Base-by-base conservation (phyloP, 2,888 invertebrate species). In the Gortyna flavago region DNA sequence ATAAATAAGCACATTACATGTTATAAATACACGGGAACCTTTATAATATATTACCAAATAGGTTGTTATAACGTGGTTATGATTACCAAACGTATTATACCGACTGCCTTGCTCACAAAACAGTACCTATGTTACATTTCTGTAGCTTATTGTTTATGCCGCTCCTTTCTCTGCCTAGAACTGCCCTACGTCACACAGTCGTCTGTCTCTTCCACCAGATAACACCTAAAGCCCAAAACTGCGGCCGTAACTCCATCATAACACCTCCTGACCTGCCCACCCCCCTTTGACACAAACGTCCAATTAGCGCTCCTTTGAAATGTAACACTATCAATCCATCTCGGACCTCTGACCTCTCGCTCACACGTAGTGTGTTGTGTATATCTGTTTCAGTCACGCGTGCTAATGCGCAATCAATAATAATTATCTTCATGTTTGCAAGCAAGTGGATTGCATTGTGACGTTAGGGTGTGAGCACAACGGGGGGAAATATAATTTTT, bases 371-470 rank as follows among this genome's bases (percentile, higher is more conserved):
- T 21, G 7, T 25, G 18, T 11, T 48, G 21, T 68, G 16, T 67
- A 72, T 81, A 72, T 71, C 81, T 79, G 71, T 91, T 92, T 83
- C 92, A 25, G 84, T 91, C 90, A 77, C 88, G 75, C 85, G 81
- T 85, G 89, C 93, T 96, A 95, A 96, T 95, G 94, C 93, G 94
- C 95, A 96, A 96, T 96, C 96, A 96, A 96, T 96, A 96, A 95
- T 95, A 95, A 95, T 96, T 95, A 95, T 95, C 93, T 94, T 93
- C 91, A 91, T 95, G 95, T 95, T 95, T 95, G 95, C 93, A 90
- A 93, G 93, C 93, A 91, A 94, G 93, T 93, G 93, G 92, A 94
- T 94, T 95, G 95, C 94, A 94, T 94, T 94, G 93, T 92, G 89
- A 85, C 80, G 88, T 89, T 83, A 85, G 77, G 90, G 71, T 77